Evolutionary conservation across 2,888 invertebrate genomes (phyloP).

Genomic region (Phragmatobia fuliginosa): DNA sequence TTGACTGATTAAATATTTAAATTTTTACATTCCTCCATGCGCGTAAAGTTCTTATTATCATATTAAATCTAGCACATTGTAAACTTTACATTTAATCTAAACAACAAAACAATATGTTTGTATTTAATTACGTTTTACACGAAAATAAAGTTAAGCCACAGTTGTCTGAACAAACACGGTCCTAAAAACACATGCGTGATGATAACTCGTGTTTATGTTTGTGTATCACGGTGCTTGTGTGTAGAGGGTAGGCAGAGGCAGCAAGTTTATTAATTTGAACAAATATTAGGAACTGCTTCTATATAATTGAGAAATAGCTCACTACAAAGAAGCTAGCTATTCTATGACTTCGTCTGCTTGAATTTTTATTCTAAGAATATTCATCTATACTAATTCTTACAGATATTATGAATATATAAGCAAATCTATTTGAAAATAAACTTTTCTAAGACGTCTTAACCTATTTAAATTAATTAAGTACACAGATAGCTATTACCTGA

Average conservation of each 20-base stretch:
- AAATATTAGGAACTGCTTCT: conserved; percentile 10
- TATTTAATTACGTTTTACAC: conserved; percentile 14
- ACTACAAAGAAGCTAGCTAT: too few relatives aligned
- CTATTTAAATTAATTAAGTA: too few relatives aligned
- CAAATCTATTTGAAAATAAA: too few relatives aligned
- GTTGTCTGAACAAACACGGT: conserved; percentile 20
- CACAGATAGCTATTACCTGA: too few relatives aligned
- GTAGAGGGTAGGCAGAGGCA: conserved; percentile 17
- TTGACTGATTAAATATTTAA: too few relatives aligned
- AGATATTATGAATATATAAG: too few relatives aligned
- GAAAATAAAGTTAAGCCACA: conserved; percentile 13
- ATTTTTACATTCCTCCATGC: background rate
- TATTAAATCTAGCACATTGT: background rate
- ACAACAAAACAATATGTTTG: conserved; percentile 6
- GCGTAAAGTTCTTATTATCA: background rate
- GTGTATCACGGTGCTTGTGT: conserved; percentile 15
- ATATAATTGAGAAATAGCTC: background rate
- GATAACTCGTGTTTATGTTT: conserved; percentile 18
- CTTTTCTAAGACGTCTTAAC: too few relatives aligned
- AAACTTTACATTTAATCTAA: background rate
- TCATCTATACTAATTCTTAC: too few relatives aligned
- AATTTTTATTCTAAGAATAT: too few relatives aligned
- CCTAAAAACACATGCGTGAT: conserved; percentile 26
- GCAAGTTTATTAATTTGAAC: conserved; percentile 22
- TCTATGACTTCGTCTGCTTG: too few relatives aligned